Percentiles rank a stretch among this genome's conserved stretches.
Evolutionary conservation across 2,113 vertebrate species (phyloP).

Genomic region (Saccopteryx leptura): DNA sequence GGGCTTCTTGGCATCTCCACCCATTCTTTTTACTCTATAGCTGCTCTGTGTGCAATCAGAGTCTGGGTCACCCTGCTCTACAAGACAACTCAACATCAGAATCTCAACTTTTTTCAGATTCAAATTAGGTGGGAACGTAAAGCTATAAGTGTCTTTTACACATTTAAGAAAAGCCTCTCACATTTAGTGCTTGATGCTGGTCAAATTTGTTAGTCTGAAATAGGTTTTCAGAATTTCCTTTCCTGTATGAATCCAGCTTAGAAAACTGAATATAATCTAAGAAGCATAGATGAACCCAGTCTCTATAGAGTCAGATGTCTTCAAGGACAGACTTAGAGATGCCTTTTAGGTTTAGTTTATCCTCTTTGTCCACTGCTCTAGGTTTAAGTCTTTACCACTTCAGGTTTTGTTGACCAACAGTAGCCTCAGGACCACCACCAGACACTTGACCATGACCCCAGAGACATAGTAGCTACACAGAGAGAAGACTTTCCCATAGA

Average conservation of each 20-base stretch:
- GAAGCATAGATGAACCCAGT: not conserved
- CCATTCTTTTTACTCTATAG: not conserved
- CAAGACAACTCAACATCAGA: not conserved
- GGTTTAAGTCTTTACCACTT: not conserved
- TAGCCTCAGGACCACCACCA: not conserved
- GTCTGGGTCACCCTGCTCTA: not conserved
- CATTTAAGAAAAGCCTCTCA: not conserved
- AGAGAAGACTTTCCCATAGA: not conserved
- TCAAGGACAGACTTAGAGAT: not conserved
- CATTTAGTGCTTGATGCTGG: not conserved
- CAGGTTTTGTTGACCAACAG: not conserved
- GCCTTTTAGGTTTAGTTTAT: not conserved
- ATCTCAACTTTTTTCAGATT: not conserved
- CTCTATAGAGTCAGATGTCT: not conserved
- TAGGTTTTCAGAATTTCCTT: not conserved
- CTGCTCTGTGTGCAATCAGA: not conserved
- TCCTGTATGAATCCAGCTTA: not conserved
- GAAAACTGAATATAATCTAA: not conserved
- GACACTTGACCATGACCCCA: not conserved
- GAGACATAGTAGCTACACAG: not conserved
- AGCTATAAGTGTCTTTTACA: not conserved
- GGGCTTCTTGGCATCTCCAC: not conserved
- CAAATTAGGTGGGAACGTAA: not conserved
- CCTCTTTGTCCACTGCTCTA: not conserved
- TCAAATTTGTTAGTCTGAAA: constrained; percentile 1